phyloP scores from a whole-genome alignment of 2,113 vertebrate genomes.

The Corythaeola cristata region DNA sequence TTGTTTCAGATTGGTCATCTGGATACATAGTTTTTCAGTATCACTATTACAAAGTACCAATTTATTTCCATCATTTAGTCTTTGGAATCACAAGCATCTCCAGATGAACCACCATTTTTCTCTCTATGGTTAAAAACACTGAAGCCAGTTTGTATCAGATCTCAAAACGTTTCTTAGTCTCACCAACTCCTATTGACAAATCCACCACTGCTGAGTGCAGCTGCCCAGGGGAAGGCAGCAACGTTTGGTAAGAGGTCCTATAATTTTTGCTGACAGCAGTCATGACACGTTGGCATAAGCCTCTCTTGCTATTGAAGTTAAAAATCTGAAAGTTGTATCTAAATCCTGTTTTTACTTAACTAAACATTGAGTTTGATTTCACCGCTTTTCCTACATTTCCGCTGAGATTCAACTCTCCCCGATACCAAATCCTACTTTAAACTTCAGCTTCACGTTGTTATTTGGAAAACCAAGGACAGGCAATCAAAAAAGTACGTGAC shows the following conservation, averaged over 20 bases:
- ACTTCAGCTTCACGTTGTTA: neutral
- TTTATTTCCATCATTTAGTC: neutral
- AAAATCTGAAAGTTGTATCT: neutral
- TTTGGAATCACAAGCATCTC: neutral
- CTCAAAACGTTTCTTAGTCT: neutral
- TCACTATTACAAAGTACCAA: neutral
- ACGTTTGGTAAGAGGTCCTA: neutral
- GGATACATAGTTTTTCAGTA: neutral
- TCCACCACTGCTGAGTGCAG: neutral
- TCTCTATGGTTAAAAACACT: neutral
- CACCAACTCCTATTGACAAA: neutral
- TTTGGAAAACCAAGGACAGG: neutral
- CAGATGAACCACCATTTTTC: neutral
- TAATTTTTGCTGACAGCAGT: too few species aligned
- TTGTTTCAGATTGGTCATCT: neutral
- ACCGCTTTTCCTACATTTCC: neutral
- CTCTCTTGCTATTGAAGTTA: neutral
- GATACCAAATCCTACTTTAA: neutral
- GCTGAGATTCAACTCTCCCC: neutral
- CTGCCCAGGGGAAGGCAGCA: neutral
- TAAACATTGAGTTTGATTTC: neutral
- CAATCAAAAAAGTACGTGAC: neutral
- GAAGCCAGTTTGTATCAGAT: neutral
- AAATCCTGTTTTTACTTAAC: neutral
- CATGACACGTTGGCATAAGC: neutral